Evolutionary conservation across 2,888 invertebrate species (phyloP), one percentile per base, ranked within the genome.

Genomic region (Melolontha melolontha): DNA sequence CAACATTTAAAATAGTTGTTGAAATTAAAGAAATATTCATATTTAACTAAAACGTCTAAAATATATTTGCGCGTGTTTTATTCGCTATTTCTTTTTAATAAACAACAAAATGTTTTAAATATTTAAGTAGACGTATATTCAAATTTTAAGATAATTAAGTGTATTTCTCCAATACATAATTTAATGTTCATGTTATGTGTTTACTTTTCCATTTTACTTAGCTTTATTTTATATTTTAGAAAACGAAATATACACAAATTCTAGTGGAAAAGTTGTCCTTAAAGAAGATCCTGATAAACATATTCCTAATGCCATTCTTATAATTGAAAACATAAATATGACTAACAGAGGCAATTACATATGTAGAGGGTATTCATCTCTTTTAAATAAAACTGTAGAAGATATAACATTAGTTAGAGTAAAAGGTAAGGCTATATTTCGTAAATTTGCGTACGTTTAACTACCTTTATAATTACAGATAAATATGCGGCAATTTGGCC

Each of bases 401-500:
- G 80, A 78, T 63, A 76, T 82, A 17, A 86, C 89, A 74, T 85
- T 84, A 79, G 88, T 95, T 78, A 88, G 94, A 84, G 91, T 96
- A 74, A 96, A 95, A 89, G 94, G 91, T 91, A 82, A 16, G 55
- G 10, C 7, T 5, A 16, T 14, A 22, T 49, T 0, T 49, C 4
- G 4, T 22, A 22, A 4, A 22, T 22, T 17, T 2, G 8, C 10
- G 5, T 55, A 34, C 34, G 63, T 64, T 66, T 14, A 63, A 62
- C 14, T 42, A 6, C 34, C 52, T 4, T 11, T 49, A 67, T 72
- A 59, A 69, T 81, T 81, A 6, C 76, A 91, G 92, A 93, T 86
- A 94, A 92, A 86, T 91, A 95, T 83, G 97, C 97, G 76, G 97
- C 97, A 76, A 85, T 98, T 77, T 98, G 97, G 97, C 98, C 98